Percentiles rank a stretch among this genome's conserved stretches.
phyloP scores from a whole-genome alignment of 2,888 invertebrate genomes.

The Lasioglossum lativentre region DNA sequence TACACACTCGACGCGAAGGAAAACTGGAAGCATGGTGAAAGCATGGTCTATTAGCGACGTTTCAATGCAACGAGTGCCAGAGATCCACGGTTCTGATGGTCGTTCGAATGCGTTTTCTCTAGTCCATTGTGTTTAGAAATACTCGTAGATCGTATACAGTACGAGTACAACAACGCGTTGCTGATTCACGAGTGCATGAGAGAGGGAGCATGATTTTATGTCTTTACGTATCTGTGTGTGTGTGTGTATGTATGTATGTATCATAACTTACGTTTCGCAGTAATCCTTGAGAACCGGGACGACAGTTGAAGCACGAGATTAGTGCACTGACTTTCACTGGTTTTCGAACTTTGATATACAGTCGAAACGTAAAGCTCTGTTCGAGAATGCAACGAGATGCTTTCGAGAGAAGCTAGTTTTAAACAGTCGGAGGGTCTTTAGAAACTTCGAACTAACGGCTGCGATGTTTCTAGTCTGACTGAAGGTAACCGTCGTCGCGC shows the following conservation, averaged over 20 bases:
- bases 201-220: background rate
- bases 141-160: background rate
- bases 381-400: background rate
- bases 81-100: background rate
- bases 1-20: conserved; percentile 4
- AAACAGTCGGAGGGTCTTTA: background rate
- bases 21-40: conserved; percentile 61
- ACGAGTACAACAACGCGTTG: background rate
- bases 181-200: background rate
- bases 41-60: conserved; percentile 51
- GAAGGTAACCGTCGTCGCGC: conserved; percentile 54
- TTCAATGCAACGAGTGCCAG: conserved; percentile 11
- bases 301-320: conserved; percentile 37
- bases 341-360: conserved; percentile 27
- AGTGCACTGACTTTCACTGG: conserved; percentile 61
- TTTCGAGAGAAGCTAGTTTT: background rate
- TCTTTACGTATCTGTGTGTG: no score
- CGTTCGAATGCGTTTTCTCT: background rate
- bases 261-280: conserved; percentile 55
- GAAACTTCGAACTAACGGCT: background rate
- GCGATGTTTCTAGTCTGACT: conserved; percentile 65
- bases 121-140: background rate
- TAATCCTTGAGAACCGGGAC: conserved; percentile 51
- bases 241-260: background rate
- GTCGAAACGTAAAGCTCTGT: background rate